Conservation (phyloP, 2,888 invertebrate species). For the Aphodius granarius region DNA sequence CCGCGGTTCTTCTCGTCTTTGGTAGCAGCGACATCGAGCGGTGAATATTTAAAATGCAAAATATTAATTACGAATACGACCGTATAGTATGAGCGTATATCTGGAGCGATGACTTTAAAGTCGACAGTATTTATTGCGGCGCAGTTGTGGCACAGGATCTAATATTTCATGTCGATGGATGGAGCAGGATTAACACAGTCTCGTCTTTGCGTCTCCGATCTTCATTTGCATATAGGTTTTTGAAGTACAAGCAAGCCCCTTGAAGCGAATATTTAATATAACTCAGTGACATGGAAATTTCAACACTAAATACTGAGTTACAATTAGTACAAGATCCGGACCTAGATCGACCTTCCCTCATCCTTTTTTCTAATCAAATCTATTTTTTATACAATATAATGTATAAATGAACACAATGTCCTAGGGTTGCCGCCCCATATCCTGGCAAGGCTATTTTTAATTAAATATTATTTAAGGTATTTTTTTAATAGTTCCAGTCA, state of each 20-base stretch:
- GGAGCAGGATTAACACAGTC: conserved; percentile 3
- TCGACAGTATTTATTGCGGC: conserved; percentile 29
- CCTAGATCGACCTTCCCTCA: too few relatives aligned
- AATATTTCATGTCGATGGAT: conserved; percentile 29
- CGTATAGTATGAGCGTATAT: conserved; percentile 17
- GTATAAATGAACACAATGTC: too few relatives aligned
- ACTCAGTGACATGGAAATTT: background rate
- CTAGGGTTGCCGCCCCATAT: too few relatives aligned
- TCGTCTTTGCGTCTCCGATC: conserved; percentile 3
- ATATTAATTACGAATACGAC: conserved; percentile 29
- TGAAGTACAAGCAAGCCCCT: background rate
- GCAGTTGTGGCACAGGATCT: conserved; percentile 28
- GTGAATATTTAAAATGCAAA: conserved; percentile 29
- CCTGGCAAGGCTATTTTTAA: too few relatives aligned
- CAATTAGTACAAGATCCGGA: too few relatives aligned
- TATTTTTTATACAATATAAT: too few relatives aligned
- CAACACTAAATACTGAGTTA: too few relatives aligned
- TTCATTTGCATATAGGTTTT: background rate
- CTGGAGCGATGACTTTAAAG: conserved; percentile 29
- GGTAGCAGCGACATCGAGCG: conserved; percentile 12
- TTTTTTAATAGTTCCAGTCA: too few relatives aligned
- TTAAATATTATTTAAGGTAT: too few relatives aligned
- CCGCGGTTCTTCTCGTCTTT: conserved; percentile 13
- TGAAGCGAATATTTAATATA: background rate
- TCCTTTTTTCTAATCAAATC: too few relatives aligned